Conservation (phyloP, 2,888 invertebrate genomes). For the Habrosyne pyritoides region DNA sequence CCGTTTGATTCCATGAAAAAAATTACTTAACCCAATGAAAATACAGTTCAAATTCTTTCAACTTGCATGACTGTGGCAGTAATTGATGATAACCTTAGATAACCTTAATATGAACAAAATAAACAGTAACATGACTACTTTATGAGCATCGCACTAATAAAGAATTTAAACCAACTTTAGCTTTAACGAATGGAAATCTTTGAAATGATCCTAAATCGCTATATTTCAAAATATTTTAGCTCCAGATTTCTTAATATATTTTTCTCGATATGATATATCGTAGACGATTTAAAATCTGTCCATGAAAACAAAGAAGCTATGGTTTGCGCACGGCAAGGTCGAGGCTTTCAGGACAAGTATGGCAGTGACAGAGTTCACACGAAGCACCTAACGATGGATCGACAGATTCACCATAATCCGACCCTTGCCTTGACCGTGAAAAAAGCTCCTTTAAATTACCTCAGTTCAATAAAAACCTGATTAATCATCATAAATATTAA, state of each 20-base stretch:
- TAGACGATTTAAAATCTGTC: slow-evolving; percentile 29
- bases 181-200: too few species aligned
- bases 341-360: slow-evolving; percentile 63
- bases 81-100: slow-evolving; percentile 6
- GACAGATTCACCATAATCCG: slow-evolving; percentile 18
- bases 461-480: slow-evolving; percentile 14
- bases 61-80: neutral
- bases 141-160: neutral
- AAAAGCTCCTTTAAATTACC: slow-evolving; percentile 28
- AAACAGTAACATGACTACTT: neutral
- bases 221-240: too few species aligned
- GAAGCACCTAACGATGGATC: too few species aligned
- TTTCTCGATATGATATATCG: slow-evolving; percentile 4
- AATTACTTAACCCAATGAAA: neutral
- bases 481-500: neutral
- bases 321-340: slow-evolving; percentile 51
- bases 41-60: neutral
- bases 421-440: slow-evolving; percentile 78
- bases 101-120: slow-evolving; percentile 5
- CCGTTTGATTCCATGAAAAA: neutral
- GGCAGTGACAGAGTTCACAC: slow-evolving; percentile 45
- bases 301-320: slow-evolving; percentile 56
- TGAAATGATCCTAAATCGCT: too few species aligned
- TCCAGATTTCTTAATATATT: neutral
- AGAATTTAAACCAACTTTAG: too few species aligned